Evolutionary conservation across 2,888 invertebrate genomes (phyloP).

Genomic region (Ferdinandea cuprea): DNA sequence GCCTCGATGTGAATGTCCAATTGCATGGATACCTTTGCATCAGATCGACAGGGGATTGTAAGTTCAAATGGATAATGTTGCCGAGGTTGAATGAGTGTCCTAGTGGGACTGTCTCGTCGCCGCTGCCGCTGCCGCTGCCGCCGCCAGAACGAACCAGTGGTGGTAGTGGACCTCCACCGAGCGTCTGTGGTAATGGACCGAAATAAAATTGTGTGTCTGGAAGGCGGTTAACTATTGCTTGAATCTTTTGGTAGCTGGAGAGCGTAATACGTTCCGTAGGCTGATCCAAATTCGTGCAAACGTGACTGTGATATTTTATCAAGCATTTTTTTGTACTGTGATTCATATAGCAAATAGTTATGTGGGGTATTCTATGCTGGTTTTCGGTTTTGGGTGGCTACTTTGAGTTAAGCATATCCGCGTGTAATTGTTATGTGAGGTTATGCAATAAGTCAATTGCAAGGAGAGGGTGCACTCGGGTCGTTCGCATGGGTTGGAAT

Average conservation of each 20-base stretch:
- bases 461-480: constrained; percentile 13
- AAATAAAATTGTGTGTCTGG: constrained; percentile 71
- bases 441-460: constrained; percentile 60
- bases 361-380: constrained; percentile 55
- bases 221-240: constrained; percentile 26
- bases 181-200: constrained; percentile 56
- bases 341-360: constrained; percentile 62
- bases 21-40: constrained; percentile 45
- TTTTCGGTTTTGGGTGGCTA: constrained; percentile 65
- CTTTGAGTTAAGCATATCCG: constrained; percentile 47
- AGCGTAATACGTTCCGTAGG: constrained; percentile 71
- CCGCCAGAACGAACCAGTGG: background rate
- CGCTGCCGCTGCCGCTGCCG: background rate
- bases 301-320: constrained; percentile 75
- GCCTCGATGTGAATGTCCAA: constrained; percentile 66
- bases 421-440: constrained; percentile 73
- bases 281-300: constrained; percentile 75
- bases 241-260: constrained; percentile 11
- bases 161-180: constrained; percentile 35
- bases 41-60: constrained; percentile 46
- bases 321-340: constrained; percentile 59
- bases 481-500: constrained; percentile 38
- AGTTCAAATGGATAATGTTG: constrained; percentile 61
- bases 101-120: constrained; percentile 8
- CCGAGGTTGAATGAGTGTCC: constrained; percentile 33